Conservation (phyloP, 2,888 invertebrate species). For the Hofmannophila pseudospretella region DNA sequence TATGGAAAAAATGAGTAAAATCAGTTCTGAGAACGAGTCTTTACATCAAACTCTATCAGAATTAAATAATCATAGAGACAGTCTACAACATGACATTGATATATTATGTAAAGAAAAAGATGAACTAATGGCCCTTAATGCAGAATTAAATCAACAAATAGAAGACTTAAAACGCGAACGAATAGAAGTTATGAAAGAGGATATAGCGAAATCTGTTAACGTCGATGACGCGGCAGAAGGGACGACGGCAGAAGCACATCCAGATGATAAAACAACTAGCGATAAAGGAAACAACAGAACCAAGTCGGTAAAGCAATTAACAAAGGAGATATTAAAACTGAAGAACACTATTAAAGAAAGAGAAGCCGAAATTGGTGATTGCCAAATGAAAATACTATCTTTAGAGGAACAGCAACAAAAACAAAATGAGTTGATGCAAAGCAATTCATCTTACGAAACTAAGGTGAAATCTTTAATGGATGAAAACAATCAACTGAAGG, state of each 20-base stretch:
- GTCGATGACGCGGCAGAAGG: slow-evolving; percentile 48
- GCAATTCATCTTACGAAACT: slow-evolving; percentile 48
- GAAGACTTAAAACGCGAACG: slow-evolving; percentile 61
- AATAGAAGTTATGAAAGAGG: slow-evolving; percentile 62
- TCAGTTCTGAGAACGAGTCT: slow-evolving; percentile 79
- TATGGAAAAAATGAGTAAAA: slow-evolving; percentile 81
- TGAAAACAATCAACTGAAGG: slow-evolving; percentile 59
- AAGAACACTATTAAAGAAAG: slow-evolving; percentile 72
- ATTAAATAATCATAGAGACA: slow-evolving; percentile 68
- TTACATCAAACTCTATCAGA: slow-evolving; percentile 69
- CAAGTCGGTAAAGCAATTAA: slow-evolving; percentile 68
- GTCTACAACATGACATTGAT: slow-evolving; percentile 60
- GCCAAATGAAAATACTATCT: slow-evolving; percentile 72
- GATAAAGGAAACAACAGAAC: slow-evolving; percentile 57
- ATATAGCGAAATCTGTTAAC: slow-evolving; percentile 44
- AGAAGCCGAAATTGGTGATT: slow-evolving; percentile 71
- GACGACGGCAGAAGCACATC: slow-evolving; percentile 39
- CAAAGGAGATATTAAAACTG: slow-evolving; percentile 71
- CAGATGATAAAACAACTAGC: slow-evolving; percentile 51
- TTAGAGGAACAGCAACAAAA: slow-evolving; percentile 69
- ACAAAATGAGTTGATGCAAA: slow-evolving; percentile 51
- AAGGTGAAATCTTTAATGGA: slow-evolving; percentile 57
- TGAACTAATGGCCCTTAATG: slow-evolving; percentile 47
- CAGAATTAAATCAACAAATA: slow-evolving; percentile 57
- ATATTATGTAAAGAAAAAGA: slow-evolving; percentile 64